These are phyloP conservation scores for Stratiomys singularior DNA, from an alignment of 2,888 invertebrate species.

Conservation along the genomic window DNA sequence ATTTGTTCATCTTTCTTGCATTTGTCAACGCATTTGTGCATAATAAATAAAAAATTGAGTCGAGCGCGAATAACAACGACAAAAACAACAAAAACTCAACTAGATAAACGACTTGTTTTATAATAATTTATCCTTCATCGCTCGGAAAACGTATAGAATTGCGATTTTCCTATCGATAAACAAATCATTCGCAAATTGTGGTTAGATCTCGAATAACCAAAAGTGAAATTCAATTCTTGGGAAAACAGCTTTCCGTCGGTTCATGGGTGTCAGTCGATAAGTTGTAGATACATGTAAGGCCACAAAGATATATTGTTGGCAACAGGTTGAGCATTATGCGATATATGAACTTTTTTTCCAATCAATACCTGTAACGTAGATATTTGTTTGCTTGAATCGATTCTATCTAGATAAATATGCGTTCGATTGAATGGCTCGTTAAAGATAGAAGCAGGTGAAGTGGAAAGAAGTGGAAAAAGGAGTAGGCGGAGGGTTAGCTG, in stretches of 20 bases:
- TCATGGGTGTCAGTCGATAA: neutral
- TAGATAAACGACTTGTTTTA: neutral
- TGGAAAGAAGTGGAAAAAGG: neutral
- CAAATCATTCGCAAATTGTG: constrained; percentile 16
- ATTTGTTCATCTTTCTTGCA: neutral
- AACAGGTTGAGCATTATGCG: constrained; percentile 9
- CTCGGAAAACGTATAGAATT: neutral
- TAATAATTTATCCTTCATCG: constrained; percentile 1
- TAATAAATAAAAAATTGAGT: too few species aligned
- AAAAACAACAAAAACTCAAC: too few species aligned
- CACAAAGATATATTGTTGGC: neutral
- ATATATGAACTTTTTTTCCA: constrained; percentile 15
- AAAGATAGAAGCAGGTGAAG: neutral
- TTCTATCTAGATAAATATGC: neutral
- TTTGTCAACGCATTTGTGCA: neutral
- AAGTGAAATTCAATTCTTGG: constrained; percentile 24
- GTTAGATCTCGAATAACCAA: constrained; percentile 30
- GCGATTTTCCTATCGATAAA: constrained; percentile 19
- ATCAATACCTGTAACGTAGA: neutral
- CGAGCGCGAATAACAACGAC: too few species aligned
- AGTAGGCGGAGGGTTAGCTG: constrained; percentile 1
- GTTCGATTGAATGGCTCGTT: neutral
- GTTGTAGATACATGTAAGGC: neutral
- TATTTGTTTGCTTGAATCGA: neutral
- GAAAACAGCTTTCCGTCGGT: constrained; percentile 12